Percentiles rank a stretch among this genome's conserved stretches.
Evolutionary conservation across 1,140 invertebrate species (phyloP).

Genomic region (Wiebesia pumilae): DNA sequence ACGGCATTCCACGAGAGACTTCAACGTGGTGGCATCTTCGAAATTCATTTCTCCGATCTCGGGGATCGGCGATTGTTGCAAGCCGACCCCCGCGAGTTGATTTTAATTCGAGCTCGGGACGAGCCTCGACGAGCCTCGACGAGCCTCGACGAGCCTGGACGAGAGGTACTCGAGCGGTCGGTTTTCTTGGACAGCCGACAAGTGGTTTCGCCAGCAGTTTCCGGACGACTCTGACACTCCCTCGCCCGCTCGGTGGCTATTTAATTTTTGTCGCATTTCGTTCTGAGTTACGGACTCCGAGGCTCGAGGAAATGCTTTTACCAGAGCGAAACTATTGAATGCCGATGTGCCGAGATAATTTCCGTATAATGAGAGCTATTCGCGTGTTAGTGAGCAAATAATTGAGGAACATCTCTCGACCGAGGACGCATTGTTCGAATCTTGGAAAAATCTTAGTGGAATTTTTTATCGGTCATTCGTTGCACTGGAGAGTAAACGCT

Average conservation of each 20-base stretch:
- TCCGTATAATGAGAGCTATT: not conserved
- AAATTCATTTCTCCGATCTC: not conserved
- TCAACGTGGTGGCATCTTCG: slow-evolving; percentile 21
- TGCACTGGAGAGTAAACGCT: too few species aligned
- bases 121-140: too few species aligned
- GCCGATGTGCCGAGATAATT: not conserved
- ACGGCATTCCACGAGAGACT: not conserved
- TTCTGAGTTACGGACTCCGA: not conserved
- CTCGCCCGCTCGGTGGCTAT: slow-evolving; percentile 23
- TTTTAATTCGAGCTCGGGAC: slow-evolving; percentile 67
- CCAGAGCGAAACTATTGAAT: not conserved
- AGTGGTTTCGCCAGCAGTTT: slow-evolving; percentile 63
- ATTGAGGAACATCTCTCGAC: too few species aligned
- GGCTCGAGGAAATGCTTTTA: not conserved
- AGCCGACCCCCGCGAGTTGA: slow-evolving; percentile 41
- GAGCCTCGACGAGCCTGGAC: too few species aligned
- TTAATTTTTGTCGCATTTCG: not conserved
- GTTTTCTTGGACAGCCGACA: slow-evolving; percentile 58
- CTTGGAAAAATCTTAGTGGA: too few species aligned
- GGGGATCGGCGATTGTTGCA: slow-evolving; percentile 30
- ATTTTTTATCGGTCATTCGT: too few species aligned
- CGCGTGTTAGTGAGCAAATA: too few species aligned
- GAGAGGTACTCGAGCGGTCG: slow-evolving; percentile 61
- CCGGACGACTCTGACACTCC: slow-evolving; percentile 56
- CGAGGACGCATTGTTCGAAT: too few species aligned